Evolutionary conservation across 2,888 invertebrate species (phyloP), one percentile per base, ranked within the genome.

Genomic region (Pristionchus entomophagus): DNA sequence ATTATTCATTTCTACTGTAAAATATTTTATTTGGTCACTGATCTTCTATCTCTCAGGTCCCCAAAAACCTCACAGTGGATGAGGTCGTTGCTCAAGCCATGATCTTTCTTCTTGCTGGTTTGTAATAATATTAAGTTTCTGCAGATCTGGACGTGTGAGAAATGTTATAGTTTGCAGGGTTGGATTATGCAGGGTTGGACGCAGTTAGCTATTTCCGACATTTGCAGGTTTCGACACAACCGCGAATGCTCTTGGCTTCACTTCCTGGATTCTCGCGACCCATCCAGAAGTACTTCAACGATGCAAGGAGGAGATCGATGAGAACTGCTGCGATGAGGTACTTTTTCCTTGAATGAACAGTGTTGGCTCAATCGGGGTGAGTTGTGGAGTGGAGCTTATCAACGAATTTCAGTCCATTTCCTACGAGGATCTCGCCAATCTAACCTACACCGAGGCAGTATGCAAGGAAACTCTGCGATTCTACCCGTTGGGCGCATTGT

Each of bases 261-360:
- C 84, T 3, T 49, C 69, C 6, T 84, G 84, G 84, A 84, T 84
- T 65, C 49, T 84, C 14, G 45, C 69, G 0, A 69, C 6, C 2
- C 62, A 84, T 65, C 84, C 84, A 1, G 69, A 49, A 53, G 49
- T 84, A 0, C 29, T 53, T 3, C 29, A 35, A 22, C 45, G 51
- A 49, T 62, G 62, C n/a, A 35, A 84, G n/a, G 84, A 84, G n/a
- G 84, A 84, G 35, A 84, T 84, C 59, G 84, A 84, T 14, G 84
- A 51, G 26, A 29, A 45, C 41, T 84, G 84, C 22, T 32, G 51
- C 6, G 69, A 69, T 65, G 84, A 69, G 51, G 84, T 69, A 17
- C 2, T 49, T 41, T 0, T 14, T 38, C 49, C 14, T 78, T 17
- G 45, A 45, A 77, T 5, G 14, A 45, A n/a, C n/a, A n/a, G n/a